phyloP scores from a whole-genome alignment of 2,113 vertebrate species.

The Trematomus loennbergii region DNA sequence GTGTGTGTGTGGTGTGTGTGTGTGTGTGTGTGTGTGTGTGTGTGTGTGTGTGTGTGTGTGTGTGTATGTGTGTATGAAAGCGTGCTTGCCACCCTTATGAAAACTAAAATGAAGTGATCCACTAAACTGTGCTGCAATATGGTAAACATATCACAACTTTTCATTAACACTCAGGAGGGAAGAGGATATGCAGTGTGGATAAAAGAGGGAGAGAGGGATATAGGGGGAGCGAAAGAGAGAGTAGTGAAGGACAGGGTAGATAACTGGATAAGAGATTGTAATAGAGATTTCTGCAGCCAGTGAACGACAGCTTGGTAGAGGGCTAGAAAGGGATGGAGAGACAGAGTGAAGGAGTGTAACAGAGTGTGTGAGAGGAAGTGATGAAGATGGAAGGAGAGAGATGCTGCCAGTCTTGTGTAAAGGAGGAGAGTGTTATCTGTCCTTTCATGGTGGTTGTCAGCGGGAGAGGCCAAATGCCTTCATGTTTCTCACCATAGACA shows the following conservation, averaged over 20 bases:
- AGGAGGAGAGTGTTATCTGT: slow-evolving; percentile 59
- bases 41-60: slow-evolving; percentile 43
- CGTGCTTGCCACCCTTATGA: background rate
- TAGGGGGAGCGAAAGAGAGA: background rate
- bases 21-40: slow-evolving; percentile 30
- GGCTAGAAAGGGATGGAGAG: slow-evolving; percentile 35
- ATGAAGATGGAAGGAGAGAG: slow-evolving; percentile 75
- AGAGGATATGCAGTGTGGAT: background rate
- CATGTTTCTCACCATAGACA: slow-evolving; percentile 91
- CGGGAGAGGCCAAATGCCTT: slow-evolving; percentile 65
- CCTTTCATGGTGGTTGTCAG: slow-evolving; percentile 59
- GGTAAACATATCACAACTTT: slow-evolving; percentile 52
- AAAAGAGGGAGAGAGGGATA: background rate
- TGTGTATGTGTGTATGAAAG: no score
- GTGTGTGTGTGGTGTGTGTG: slow-evolving; percentile 43
- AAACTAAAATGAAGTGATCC: slow-evolving; percentile 41
- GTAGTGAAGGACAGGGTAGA: slow-evolving; percentile 31
- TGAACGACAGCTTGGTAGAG: slow-evolving; percentile 57
- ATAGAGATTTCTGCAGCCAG: slow-evolving; percentile 45
- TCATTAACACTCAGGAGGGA: slow-evolving; percentile 28
- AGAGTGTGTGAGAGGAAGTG: slow-evolving; percentile 61
- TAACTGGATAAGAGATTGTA: slow-evolving; percentile 50
- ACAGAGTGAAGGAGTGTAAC: slow-evolving; percentile 63
- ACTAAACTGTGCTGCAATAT: slow-evolving; percentile 58
- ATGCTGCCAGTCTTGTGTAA: slow-evolving; percentile 54